Conservation (phyloP, 1,140 invertebrate species). For the Eumaeus atala region DNA sequence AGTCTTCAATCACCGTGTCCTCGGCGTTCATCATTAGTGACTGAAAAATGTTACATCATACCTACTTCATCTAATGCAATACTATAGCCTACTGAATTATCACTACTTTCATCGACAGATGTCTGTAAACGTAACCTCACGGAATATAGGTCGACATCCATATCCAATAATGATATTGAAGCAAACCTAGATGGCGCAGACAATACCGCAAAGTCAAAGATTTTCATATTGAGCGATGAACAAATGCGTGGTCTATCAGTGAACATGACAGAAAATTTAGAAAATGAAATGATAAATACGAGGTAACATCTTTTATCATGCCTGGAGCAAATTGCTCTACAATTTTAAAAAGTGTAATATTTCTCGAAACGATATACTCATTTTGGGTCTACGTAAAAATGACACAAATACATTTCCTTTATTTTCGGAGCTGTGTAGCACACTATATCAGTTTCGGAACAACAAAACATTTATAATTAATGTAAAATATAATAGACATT, state of each 20-base stretch:
- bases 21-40: not conserved
- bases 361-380: not conserved
- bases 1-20: too few relatives aligned
- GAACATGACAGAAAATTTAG: not conserved
- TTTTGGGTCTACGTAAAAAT: not conserved
- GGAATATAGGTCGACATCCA: not conserved
- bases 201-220: not conserved
- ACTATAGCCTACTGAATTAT: too few relatives aligned
- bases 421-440: not conserved
- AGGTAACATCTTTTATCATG: not conserved
- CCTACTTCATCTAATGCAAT: not conserved
- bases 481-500: not conserved
- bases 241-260: not conserved
- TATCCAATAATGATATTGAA: not conserved
- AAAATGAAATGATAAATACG: conserved; percentile 1
- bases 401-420: not conserved
- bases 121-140: not conserved
- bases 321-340: not conserved
- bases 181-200: not conserved
- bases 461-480: conserved; percentile 1
- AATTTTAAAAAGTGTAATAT: not conserved
- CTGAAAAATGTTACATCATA: not conserved
- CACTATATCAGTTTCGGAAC: not conserved
- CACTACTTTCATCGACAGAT: too few relatives aligned
- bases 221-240: not conserved